Base-by-base conservation (phyloP, 1,140 invertebrate genomes). In the Mycetomoellerius zeteki region DNA sequence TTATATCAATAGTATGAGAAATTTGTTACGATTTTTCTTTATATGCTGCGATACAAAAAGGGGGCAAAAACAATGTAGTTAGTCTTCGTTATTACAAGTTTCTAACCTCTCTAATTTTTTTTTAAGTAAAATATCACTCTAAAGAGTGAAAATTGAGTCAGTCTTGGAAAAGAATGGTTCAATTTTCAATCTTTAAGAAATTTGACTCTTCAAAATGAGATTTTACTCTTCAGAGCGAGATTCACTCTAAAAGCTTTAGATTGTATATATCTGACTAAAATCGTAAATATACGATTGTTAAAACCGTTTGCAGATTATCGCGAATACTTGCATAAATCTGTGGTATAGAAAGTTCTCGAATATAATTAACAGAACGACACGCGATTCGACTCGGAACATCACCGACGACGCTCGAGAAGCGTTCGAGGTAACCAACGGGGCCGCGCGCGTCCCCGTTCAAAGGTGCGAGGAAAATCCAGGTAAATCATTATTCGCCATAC, bases 401-500 rank as follows among this genome's bases (percentile, higher is more conserved):
- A 37, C 14, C 30, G 33, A 54, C n/a, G 64, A 54, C 64, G 77
- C n/a, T n/a, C 16, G 1, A 27, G 10, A 21, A 43, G 56, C 56
- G 14, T 77, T 37, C 58, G 24, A n/a, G 12, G 16, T 43, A 21
- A 72, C 12, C 10, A 19, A 52, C 5, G 6, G 6, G 4, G 75
- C 24, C 5, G 0, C 56, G 12, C n/a, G 16, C n/a, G 30, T 14
- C 27, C 8, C n/a, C 52, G 33, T n/a, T n/a, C 27, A 16, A 33
- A 64, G 62, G 19, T 16, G 12, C 76, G 27, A 67, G 16, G 14
- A 19, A 56, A 81, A 56, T 71, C 62, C n/a, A 67, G 10, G 5
- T n/a, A 56, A 81, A 56, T 71, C 33, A 47, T 24, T n/a, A 67
- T n/a, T 58, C 58, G 75, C 62, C 58, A 58, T 58, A n/a, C 54